These are phyloP conservation scores for Parnassius smintheus DNA, from an alignment of 2,888 invertebrate species.

Conservation along the genomic window DNA sequence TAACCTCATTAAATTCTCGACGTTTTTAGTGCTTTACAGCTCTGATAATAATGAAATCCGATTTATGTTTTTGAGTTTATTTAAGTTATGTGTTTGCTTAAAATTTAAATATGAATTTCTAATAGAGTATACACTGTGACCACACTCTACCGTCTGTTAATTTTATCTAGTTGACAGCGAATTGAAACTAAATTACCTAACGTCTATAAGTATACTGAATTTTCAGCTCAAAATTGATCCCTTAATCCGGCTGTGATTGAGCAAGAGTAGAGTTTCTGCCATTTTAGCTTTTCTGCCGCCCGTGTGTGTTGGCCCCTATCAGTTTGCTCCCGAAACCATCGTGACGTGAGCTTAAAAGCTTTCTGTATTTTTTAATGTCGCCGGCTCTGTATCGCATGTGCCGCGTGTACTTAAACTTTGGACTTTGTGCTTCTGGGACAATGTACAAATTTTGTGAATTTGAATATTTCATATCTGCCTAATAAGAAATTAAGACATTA, in stretches of 20 bases:
- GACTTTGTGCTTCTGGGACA: conserved; percentile 21
- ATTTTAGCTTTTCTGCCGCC: conserved; percentile 9
- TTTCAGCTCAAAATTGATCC: background rate
- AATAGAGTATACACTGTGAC: no score
- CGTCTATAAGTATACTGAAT: background rate
- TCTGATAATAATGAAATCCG: no score
- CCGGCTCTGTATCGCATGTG: conserved; percentile 31
- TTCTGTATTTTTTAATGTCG: conserved; percentile 53
- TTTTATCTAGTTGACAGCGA: background rate
- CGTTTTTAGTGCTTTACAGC: no score
- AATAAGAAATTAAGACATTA: no score
- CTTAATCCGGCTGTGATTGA: background rate
- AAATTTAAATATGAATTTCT: no score
- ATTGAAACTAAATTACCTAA: background rate
- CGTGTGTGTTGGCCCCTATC: conserved; percentile 32
- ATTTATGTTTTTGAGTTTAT: no score
- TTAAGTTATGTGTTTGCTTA: no score
- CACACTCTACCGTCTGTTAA: no score
- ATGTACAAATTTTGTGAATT: no score
- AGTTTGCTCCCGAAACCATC: conserved; percentile 37
- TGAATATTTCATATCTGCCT: no score
- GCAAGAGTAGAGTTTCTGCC: background rate
- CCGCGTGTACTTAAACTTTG: conserved; percentile 31
- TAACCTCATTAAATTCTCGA: no score
- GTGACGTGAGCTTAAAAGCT: conserved; percentile 63